These are phyloP conservation scores for Euwallacea similis DNA, from an alignment of 1,140 invertebrate genomes.

Conservation along the genomic window DNA sequence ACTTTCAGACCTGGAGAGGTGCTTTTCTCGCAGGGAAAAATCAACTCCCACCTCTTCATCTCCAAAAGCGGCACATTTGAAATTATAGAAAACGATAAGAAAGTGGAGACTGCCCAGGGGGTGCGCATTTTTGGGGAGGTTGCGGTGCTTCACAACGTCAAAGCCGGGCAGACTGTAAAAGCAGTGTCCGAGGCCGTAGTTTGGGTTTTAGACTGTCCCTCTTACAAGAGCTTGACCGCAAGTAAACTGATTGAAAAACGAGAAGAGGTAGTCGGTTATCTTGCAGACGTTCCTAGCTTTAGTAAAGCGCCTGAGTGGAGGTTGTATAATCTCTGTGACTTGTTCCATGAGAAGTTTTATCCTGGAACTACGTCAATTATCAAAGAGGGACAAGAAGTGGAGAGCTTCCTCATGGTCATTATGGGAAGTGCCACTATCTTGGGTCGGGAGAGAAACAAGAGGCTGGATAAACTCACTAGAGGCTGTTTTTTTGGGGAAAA, in stretches of 20 bases:
- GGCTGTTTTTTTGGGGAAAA: constrained; percentile 81
- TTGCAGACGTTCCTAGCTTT: constrained; percentile 81
- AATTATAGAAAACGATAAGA: constrained; percentile 33
- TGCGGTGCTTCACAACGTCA: constrained; percentile 37
- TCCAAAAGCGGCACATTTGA: constrained; percentile 35
- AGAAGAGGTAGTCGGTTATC: constrained; percentile 79
- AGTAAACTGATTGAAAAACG: constrained; percentile 74
- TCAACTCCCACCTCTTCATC: constrained; percentile 41
- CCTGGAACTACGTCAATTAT: constrained; percentile 79
- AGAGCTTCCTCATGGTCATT: constrained; percentile 95
- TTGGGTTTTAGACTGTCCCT: constrained; percentile 82
- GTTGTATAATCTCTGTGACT: constrained; percentile 84
- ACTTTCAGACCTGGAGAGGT: constrained; percentile 34
- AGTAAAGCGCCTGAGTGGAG: constrained; percentile 76
- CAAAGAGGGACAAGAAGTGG: constrained; percentile 82
- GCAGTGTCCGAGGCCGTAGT: constrained; percentile 60
- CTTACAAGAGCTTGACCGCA: constrained; percentile 89
- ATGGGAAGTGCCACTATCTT: constrained; percentile 52
- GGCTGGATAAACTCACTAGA: constrained; percentile 66
- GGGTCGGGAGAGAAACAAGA: constrained; percentile 32
- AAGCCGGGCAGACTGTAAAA: constrained; percentile 30
- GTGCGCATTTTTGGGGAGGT: constrained; percentile 38
- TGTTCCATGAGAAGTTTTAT: constrained; percentile 85
- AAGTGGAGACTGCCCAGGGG: constrained; percentile 18
- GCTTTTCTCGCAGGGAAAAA: constrained; percentile 40